Percentiles rank a stretch among this genome's conserved stretches.
These are phyloP conservation scores for Microcebus jonahi DNA, from an alignment of 2,113 vertebrate genomes.

Conservation along the genomic window DNA sequence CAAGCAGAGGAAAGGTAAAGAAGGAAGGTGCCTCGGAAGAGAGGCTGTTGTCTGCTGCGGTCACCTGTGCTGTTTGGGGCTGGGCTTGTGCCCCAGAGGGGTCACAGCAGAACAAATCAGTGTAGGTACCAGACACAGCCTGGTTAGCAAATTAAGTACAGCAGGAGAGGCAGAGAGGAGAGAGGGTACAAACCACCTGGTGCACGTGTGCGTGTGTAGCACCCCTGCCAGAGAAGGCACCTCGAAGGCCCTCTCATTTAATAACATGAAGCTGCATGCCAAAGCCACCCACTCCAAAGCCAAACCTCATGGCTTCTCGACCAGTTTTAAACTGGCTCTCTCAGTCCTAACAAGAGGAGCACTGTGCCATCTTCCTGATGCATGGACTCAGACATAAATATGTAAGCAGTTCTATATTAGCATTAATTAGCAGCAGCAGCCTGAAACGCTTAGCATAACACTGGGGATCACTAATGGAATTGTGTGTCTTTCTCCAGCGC, in stretches of 20 bases:
- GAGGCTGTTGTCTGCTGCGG: background rate
- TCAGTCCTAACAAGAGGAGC: constrained; percentile 46
- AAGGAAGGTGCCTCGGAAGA: background rate
- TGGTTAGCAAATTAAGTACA: constrained; percentile 26
- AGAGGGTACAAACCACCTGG: background rate
- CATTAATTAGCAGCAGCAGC: constrained; percentile 75
- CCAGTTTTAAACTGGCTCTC: constrained; percentile 71
- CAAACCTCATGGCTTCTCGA: constrained; percentile 58
- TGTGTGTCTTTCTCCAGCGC: background rate
- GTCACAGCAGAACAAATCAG: background rate
- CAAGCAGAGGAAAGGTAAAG: background rate
- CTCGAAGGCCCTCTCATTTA: background rate
- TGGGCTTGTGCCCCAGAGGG: background rate
- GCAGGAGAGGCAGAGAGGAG: background rate
- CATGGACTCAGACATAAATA: constrained; percentile 60
- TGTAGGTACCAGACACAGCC: background rate
- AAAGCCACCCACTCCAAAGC: constrained; percentile 35
- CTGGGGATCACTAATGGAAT: constrained; percentile 64
- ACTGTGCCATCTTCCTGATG: constrained; percentile 54
- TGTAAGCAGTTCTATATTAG: constrained; percentile 68
- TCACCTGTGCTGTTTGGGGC: background rate
- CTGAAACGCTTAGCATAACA: constrained; percentile 62
- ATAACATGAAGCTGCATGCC: constrained; percentile 24
- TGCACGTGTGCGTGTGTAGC: background rate
- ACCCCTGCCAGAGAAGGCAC: constrained; percentile 28